These are phyloP conservation scores for Pogonomyrmex barbatus DNA, from an alignment of 1,140 invertebrate genomes.

Conservation along the genomic window DNA sequence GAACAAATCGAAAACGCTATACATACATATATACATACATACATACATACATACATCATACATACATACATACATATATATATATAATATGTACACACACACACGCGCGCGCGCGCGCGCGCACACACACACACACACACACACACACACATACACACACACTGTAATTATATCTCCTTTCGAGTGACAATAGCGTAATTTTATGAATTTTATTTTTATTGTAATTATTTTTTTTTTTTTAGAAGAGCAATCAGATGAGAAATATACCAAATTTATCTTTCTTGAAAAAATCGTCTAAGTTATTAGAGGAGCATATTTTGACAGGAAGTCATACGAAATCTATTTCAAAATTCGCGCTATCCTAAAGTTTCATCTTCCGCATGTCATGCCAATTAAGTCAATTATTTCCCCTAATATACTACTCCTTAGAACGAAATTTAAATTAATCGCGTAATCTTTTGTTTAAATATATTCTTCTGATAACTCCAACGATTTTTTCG, in stretches of 20 bases:
- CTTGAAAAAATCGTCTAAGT: not conserved
- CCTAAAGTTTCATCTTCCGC: not conserved
- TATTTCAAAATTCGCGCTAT: not conserved
- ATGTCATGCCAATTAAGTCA: not conserved
- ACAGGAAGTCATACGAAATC: not conserved
- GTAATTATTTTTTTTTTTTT: not conserved
- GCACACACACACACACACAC: not conserved
- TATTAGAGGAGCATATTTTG: not conserved
- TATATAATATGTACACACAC: too few relatives aligned
- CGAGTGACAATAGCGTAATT: not conserved
- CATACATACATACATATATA: too few relatives aligned
- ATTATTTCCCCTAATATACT: not conserved
- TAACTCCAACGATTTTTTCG: too few relatives aligned
- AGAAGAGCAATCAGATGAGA: not conserved
- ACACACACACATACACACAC: not conserved
- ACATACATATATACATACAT: too few relatives aligned
- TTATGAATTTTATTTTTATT: not conserved
- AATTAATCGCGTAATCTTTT: too few relatives aligned
- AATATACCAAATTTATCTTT: not conserved
- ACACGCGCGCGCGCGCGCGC: too few relatives aligned
- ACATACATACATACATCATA: not conserved
- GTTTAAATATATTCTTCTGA: too few relatives aligned
- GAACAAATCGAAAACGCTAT: too few relatives aligned
- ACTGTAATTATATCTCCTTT: not conserved
- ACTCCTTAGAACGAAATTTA: too few relatives aligned